Evolutionary conservation across 2,113 vertebrate genomes (phyloP).

Genomic region (Mesembrinibis cayennensis): DNA sequence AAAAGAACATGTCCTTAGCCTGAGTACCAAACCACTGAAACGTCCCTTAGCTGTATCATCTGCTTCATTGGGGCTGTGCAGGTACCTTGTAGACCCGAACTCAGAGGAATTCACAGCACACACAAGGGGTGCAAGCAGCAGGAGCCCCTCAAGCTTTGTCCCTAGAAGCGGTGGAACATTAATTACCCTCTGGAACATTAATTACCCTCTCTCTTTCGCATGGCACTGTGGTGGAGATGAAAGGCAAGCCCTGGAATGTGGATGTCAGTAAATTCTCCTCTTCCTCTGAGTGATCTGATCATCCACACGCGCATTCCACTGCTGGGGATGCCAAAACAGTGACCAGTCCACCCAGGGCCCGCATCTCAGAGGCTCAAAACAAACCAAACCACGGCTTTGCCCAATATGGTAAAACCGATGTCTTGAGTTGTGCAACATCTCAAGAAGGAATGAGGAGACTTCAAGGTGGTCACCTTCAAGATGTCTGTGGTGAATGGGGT

Average conservation of each 20-base stretch:
- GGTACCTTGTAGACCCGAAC: background rate
- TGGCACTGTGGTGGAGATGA: background rate
- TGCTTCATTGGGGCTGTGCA: background rate
- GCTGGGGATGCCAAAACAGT: conserved; percentile 38
- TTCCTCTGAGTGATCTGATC: conserved; percentile 12
- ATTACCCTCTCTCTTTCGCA: background rate
- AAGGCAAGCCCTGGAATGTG: conserved; percentile 34
- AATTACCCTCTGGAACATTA: background rate
- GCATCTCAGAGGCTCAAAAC: background rate
- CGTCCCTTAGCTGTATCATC: background rate
- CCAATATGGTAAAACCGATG: conserved; percentile 29
- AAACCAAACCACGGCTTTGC: background rate
- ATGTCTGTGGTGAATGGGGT: background rate
- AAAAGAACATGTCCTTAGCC: background rate
- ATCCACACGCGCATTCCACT: background rate
- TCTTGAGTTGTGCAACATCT: background rate
- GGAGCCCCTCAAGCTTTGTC: background rate
- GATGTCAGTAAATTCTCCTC: conserved; percentile 31
- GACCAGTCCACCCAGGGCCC: conserved; percentile 4
- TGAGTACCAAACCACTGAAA: background rate
- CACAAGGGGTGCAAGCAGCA: background rate
- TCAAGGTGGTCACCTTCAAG: background rate
- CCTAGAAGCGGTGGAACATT: background rate
- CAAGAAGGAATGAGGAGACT: background rate
- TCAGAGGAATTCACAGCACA: background rate